Percentiles rank a stretch among this genome's conserved stretches.
phyloP scores from a whole-genome alignment of 2,113 vertebrate species.

The Corythoichthys haematopterus region DNA sequence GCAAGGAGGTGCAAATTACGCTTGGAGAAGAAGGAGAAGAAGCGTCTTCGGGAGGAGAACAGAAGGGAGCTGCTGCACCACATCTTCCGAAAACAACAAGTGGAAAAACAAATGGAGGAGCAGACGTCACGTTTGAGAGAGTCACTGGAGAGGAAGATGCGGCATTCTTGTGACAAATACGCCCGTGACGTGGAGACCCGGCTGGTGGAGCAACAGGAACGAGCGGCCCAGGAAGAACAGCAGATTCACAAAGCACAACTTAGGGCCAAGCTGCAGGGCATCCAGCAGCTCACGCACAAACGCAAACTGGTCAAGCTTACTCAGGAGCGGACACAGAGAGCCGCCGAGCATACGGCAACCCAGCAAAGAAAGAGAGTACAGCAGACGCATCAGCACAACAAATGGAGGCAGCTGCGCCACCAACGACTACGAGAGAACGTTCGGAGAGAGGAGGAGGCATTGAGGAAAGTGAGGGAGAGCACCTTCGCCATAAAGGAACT shows the following conservation, averaged over 20 bases:
- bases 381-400: conserved; percentile 37
- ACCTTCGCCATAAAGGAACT: conserved; percentile 59
- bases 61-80: conserved; percentile 63
- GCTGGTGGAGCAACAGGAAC: conserved; percentile 48
- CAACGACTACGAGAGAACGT: conserved; percentile 60
- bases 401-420: conserved; percentile 51
- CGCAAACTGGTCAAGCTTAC: conserved; percentile 53
- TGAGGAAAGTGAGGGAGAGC: conserved; percentile 49
- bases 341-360: conserved; percentile 23
- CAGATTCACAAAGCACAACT: conserved; percentile 50
- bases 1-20: conserved; percentile 44
- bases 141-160: conserved; percentile 58
- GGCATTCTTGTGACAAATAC: conserved; percentile 37
- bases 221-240: conserved; percentile 46
- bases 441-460: conserved; percentile 64
- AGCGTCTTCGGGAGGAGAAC: conserved; percentile 58
- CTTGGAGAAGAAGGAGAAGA: conserved; percentile 35
- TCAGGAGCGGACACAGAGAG: conserved; percentile 53
- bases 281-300: conserved; percentile 49
- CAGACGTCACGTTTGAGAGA: conserved; percentile 56
- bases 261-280: conserved; percentile 34
- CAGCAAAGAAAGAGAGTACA: conserved; percentile 32
- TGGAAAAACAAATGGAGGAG: conserved; percentile 61
- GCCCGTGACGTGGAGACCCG: conserved; percentile 33
- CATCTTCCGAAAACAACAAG: conserved; percentile 64